phyloP scores from a whole-genome alignment of 2,113 vertebrate genomes.

The Cynocephalus volans region DNA sequence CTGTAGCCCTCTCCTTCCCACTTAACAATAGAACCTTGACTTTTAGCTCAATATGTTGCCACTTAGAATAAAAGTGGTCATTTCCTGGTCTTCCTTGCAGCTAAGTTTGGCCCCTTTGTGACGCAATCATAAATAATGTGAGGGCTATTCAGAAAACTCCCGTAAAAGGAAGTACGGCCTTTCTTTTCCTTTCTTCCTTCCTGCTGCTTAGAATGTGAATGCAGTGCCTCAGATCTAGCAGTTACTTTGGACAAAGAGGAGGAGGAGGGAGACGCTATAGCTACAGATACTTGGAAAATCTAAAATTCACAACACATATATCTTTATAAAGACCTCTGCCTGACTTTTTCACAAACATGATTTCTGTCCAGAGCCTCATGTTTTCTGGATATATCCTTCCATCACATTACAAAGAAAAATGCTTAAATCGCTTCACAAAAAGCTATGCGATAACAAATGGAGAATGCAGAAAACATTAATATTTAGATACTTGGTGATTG shows the following conservation, averaged over 20 bases:
- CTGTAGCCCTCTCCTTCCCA: neutral
- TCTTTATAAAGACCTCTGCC: neutral
- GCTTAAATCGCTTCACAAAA: neutral
- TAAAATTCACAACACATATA: neutral
- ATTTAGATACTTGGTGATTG: neutral
- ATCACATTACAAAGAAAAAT: neutral
- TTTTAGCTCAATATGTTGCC: too few species aligned
- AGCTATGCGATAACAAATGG: neutral
- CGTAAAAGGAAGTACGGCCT: neutral
- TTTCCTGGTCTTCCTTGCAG: too few species aligned
- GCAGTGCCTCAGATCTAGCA: neutral
- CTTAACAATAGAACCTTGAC: too few species aligned
- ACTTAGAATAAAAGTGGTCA: too few species aligned
- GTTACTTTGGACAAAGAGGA: neutral
- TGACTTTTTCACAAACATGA: slow-evolving; percentile 30
- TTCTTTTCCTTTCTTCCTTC: neutral
- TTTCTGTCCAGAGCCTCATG: neutral
- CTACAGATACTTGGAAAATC: neutral
- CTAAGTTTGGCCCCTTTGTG: too few species aligned
- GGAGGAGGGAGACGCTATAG: neutral
- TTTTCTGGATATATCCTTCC: neutral
- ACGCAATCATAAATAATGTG: too few species aligned
- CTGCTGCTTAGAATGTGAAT: neutral
- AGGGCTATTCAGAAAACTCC: too few species aligned
- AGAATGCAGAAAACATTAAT: neutral